Conservation (phyloP, 2,888 invertebrate species). For the Terebella lapidaria region DNA sequence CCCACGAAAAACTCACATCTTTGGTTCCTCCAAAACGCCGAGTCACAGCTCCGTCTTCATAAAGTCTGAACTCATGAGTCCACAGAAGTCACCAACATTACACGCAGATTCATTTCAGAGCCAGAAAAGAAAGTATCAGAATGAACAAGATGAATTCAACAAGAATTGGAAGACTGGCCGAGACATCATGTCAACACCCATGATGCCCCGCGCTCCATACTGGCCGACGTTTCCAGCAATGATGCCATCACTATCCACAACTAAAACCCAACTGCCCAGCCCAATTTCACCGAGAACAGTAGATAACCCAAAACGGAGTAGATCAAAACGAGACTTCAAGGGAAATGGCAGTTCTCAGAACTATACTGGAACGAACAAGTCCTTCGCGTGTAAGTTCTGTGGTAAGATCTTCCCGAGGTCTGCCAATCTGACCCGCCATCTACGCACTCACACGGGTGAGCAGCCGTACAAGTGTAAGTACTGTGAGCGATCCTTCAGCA, state of each 20-base stretch:
- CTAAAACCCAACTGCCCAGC: not conserved
- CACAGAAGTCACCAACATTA: constrained; percentile 64
- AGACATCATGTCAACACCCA: too few species aligned
- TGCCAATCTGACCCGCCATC: constrained; percentile 91
- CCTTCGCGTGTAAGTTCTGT: constrained; percentile 92
- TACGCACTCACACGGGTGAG: constrained; percentile 97
- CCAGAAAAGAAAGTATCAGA: constrained; percentile 30
- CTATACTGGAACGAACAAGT: constrained; percentile 9
- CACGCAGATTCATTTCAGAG: constrained; percentile 45
- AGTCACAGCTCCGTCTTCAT: too few species aligned
- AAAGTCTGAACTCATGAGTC: constrained; percentile 65
- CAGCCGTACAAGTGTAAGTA: constrained; percentile 72
- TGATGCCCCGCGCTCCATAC: constrained; percentile 9
- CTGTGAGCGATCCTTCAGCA: constrained; percentile 95
- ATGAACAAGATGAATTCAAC: too few species aligned
- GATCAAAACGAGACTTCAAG: not conserved
- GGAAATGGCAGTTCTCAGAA: constrained; percentile 28
- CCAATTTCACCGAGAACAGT: not conserved
- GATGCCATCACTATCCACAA: not conserved
- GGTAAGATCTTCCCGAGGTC: constrained; percentile 93
- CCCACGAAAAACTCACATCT: too few species aligned
- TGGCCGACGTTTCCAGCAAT: not conserved
- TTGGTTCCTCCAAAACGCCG: not conserved
- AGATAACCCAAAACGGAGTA: not conserved
- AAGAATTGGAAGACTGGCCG: too few species aligned